Percentiles rank a stretch among this genome's conserved stretches.
Evolutionary conservation across 1,140 invertebrate species (phyloP).

Genomic region (Leptopilina boulardi): DNA sequence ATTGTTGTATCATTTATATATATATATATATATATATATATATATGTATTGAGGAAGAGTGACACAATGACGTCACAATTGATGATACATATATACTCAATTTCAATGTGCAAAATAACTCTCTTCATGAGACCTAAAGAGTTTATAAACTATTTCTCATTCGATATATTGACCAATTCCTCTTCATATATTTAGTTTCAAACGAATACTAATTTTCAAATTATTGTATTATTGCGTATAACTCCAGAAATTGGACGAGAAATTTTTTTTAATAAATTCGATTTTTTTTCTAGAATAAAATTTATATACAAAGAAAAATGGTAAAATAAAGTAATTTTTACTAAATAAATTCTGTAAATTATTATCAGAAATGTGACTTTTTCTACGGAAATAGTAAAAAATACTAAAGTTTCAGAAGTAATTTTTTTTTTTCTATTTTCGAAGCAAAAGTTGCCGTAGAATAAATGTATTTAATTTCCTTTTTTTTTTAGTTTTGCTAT

Average conservation of each 20-base stretch:
- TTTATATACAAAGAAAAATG: no score
- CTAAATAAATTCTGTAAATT: no score
- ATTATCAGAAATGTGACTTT: no score
- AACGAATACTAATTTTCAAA: not conserved
- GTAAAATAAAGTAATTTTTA: no score
- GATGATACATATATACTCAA: slow-evolving; percentile 42
- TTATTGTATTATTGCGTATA: no score
- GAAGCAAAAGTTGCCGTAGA: not conserved
- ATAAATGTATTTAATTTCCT: not conserved
- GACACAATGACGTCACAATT: slow-evolving; percentile 40
- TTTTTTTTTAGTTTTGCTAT: slow-evolving; percentile 1
- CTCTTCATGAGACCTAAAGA: slow-evolving; percentile 40
- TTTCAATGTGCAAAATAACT: slow-evolving; percentile 52
- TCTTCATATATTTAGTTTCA: slow-evolving; percentile 29
- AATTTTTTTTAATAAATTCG: no score
- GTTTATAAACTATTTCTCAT: slow-evolving; percentile 49
- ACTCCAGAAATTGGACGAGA: no score
- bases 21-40: no score
- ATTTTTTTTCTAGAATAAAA: no score
- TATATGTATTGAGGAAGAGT: not conserved
- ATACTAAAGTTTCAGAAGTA: no score
- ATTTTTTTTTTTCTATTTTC: no score
- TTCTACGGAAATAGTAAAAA: no score
- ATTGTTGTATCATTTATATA: not conserved
- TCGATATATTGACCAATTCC: slow-evolving; percentile 47